Evolutionary conservation across 2,113 vertebrate genomes (phyloP).

Genomic region (Spermophilus dauricus): DNA sequence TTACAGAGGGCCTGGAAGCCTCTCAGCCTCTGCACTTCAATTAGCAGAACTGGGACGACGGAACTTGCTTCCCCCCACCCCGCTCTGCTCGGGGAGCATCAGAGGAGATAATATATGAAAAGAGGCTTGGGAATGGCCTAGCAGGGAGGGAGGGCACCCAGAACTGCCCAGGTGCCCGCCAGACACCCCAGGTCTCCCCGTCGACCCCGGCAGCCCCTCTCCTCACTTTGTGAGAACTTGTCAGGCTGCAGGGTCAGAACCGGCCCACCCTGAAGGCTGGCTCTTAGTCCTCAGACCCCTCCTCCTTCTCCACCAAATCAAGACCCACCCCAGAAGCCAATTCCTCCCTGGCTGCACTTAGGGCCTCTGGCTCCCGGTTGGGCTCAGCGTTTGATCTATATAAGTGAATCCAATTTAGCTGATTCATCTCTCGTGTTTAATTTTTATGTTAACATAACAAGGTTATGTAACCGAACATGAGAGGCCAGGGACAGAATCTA

Average conservation of each 20-base stretch:
- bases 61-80: fast-evolving
- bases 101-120: fast-evolving
- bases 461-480: slow-evolving; percentile 58
- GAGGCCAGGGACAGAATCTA: background rate
- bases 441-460: slow-evolving; percentile 71
- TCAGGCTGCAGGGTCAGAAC: fast-evolving
- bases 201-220: background rate
- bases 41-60: background rate
- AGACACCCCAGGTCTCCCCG: fast-evolving
- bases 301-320: fast-evolving
- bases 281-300: background rate
- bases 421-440: slow-evolving; percentile 68
- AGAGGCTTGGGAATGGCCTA: too few species aligned
- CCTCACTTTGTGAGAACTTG: fast-evolving
- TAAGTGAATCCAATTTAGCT: slow-evolving; percentile 51
- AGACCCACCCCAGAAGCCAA: fast-evolving
- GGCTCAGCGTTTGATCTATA: background rate
- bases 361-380: fast-evolving
- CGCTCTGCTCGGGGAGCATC: background rate
- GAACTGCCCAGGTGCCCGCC: background rate
- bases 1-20: background rate
- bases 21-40: fast-evolving
- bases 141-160: fast-evolving
- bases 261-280: fast-evolving
- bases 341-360: fast-evolving